Evolutionary conservation across 2,797 vertebrate genomes (phyloP).

Genomic region (Heliangelus exortis): DNA sequence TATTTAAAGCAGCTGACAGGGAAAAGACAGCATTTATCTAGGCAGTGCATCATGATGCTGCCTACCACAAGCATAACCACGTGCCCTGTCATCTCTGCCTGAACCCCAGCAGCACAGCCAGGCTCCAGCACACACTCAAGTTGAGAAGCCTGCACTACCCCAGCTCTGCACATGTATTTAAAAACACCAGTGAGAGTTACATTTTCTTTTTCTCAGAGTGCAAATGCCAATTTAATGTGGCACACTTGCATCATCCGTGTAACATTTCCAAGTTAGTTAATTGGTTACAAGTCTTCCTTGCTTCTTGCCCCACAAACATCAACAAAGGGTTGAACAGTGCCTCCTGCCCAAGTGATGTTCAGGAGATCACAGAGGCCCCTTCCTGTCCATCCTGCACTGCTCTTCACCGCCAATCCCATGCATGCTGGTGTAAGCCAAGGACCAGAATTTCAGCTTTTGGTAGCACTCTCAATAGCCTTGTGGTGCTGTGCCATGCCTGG

Average conservation of each 20-base stretch:
- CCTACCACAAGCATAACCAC: not conserved
- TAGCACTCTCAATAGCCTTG: not conserved
- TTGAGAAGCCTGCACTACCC: not conserved
- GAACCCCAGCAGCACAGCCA: not conserved
- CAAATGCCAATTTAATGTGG: not conserved
- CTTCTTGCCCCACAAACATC: not conserved
- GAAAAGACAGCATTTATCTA: not conserved
- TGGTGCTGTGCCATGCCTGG: not conserved
- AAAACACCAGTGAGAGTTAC: too few species aligned
- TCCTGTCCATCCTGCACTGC: accelerated
- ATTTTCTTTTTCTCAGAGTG: not conserved
- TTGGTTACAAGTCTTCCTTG: not conserved
- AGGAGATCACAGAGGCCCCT: not conserved
- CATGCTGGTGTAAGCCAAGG: not conserved
- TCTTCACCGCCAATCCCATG: not conserved
- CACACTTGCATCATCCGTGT: not conserved
- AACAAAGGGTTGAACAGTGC: not conserved
- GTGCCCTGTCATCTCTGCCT: not conserved
- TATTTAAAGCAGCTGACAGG: not conserved
- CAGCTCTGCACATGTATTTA: accelerated
- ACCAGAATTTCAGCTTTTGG: not conserved
- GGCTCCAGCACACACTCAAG: accelerated
- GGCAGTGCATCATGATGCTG: not conserved
- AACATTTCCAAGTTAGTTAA: not conserved
- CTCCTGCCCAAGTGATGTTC: not conserved